Evolutionary conservation across 2,888 invertebrate species (phyloP).

Genomic region (Andrena bicolor): DNA sequence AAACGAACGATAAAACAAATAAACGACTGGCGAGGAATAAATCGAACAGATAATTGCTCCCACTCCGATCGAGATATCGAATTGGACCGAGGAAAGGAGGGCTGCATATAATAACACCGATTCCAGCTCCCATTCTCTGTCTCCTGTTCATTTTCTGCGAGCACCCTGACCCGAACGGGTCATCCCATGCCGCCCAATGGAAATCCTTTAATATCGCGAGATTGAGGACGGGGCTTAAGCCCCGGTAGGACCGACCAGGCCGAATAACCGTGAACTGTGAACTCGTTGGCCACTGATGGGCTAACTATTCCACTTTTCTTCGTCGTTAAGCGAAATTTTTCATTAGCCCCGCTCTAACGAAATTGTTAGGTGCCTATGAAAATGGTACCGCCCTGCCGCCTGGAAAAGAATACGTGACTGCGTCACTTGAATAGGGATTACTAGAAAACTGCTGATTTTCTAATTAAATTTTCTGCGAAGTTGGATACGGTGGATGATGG

Average conservation of each 20-base stretch:
- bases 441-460: background rate
- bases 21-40: background rate
- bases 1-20: background rate
- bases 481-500: no score
- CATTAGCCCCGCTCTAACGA: background rate
- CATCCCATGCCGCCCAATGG: slow-evolving; percentile 49
- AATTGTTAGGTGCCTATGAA: background rate
- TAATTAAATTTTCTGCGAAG: no score
- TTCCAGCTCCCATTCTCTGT: slow-evolving; percentile 4
- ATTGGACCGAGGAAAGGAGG: background rate
- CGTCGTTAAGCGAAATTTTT: slow-evolving; percentile 23
- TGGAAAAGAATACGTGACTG: background rate
- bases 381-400: background rate
- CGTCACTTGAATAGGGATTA: background rate
- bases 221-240: slow-evolving; percentile 50
- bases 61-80: background rate
- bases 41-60: background rate
- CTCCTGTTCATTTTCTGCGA: background rate
- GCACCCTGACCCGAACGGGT: slow-evolving; percentile 28
- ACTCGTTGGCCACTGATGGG: background rate
- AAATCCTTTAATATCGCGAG: slow-evolving; percentile 62
- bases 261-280: slow-evolving; percentile 32
- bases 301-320: slow-evolving; percentile 28
- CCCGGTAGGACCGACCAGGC: slow-evolving; percentile 3
- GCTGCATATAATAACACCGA: background rate